Evolutionary conservation across 2,797 vertebrate genomes (phyloP).

Genomic region (Lepidocolaptes lacrymiger): DNA sequence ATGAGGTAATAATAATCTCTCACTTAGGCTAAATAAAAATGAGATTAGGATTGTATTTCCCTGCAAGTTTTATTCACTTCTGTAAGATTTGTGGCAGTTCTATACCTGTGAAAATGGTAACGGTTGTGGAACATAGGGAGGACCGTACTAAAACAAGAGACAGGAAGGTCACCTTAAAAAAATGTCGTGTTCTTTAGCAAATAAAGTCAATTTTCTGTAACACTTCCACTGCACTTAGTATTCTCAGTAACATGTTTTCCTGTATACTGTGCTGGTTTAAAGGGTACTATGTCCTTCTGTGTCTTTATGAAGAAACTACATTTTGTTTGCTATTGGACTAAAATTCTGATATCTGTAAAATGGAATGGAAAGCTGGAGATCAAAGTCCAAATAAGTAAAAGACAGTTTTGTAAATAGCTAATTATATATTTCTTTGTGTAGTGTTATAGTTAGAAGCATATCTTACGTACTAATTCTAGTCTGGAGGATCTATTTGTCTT

Average conservation of each 20-base stretch:
- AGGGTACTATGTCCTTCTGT: background rate
- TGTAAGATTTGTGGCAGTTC: background rate
- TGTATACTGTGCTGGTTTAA: background rate
- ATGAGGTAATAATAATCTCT: conserved; percentile 83
- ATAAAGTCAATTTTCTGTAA: background rate
- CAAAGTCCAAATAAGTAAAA: background rate
- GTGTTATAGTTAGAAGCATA: background rate
- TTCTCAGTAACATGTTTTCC: background rate
- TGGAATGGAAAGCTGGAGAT: background rate
- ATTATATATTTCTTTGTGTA: background rate
- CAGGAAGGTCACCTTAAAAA: background rate
- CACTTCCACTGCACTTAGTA: background rate
- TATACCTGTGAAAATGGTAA: background rate
- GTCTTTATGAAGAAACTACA: background rate
- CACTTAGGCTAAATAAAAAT: background rate
- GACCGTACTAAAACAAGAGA: background rate
- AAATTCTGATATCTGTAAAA: background rate
- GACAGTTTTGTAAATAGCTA: background rate
- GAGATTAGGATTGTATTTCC: background rate
- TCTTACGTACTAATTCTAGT: background rate
- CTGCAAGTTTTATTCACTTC: background rate
- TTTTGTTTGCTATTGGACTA: background rate
- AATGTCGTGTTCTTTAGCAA: background rate
- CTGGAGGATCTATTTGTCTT: background rate
- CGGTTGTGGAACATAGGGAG: background rate